Base-by-base conservation (phyloP, 2,888 invertebrate species). In the Nomada hirtipes region DNA sequence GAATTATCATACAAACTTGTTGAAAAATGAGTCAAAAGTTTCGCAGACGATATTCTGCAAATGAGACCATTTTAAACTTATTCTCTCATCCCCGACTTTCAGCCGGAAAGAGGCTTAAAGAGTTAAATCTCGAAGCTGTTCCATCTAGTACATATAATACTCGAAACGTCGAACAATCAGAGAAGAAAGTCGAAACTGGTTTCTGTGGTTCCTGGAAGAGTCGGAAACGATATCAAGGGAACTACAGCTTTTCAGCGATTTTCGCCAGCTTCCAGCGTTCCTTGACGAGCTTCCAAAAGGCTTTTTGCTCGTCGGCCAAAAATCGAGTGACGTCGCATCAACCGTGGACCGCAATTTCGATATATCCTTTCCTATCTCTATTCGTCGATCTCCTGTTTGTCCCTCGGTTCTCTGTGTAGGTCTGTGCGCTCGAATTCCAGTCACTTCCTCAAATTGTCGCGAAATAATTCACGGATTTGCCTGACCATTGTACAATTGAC, bases 321-420 rank as follows among this genome's bases (percentile, higher is more conserved):
- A 60, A 75, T 42, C 42, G 52, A 76, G 64, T 36, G 59, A 64
- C 64, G 64, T 47, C 47, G 36, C 57, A 42, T 50, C 63, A 57
- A 64, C 36, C 70, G 36, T 50, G 55, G 18, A 53, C 50, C 63
- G 18, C 70, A 70, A 70, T 70, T 64, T 70, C 76, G 63, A 57
- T n/a, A 23, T 63, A 47, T 55, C 59, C 50, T 13, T n/a, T 59
- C 29, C 59, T 47, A 57, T 63, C 60, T 20, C 61, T 44, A 53
- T 63, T 47, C 68, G 26, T 61, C 53, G n/a, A 29, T 53, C 47
- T 42, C 20, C n/a, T 29, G 61, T 70, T 70, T 70, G 70, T 42
- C 29, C 64, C 76, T 42, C 64, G 64, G 53, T 53, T 61, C 53
- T 61, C 55, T 57, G 52, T 70, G 59, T 1, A 36, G 36, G 36